These are phyloP conservation scores for Sceloporus undulatus DNA, from an alignment of 2,113 vertebrate species.

Conservation along the genomic window DNA sequence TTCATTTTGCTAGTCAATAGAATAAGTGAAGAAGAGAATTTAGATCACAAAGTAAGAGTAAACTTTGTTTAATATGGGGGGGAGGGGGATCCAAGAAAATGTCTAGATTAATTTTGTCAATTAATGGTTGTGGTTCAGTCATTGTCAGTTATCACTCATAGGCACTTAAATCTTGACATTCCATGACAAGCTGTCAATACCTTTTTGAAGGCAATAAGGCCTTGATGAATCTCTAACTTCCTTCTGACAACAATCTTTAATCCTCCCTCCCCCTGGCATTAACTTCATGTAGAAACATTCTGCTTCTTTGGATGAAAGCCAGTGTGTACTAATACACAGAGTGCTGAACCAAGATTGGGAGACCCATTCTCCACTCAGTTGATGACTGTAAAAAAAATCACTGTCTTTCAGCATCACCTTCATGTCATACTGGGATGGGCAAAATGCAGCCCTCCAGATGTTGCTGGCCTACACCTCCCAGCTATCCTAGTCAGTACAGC, in stretches of 20 bases:
- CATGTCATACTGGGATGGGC: no score
- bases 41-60: neutral
- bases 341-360: neutral
- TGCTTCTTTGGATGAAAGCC: neutral
- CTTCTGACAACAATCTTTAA: neutral
- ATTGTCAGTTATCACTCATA: neutral
- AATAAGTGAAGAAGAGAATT: neutral
- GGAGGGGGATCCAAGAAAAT: neutral
- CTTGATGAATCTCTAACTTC: neutral
- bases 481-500: no score
- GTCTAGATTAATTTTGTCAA: conserved; percentile 2
- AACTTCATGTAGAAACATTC: neutral
- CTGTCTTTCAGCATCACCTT: no score
- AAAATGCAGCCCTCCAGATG: no score
- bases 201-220: neutral
- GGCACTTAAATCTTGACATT: neutral
- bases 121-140: neutral
- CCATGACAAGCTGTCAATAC: conserved; percentile 15
- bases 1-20: neutral
- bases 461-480: no score
- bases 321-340: neutral
- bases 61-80: neutral
- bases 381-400: neutral
- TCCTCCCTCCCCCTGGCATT: neutral
- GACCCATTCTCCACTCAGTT: neutral